These are phyloP conservation scores for Falcaria lacertinaria DNA, from an alignment of 2,888 invertebrate genomes.

Conservation along the genomic window DNA sequence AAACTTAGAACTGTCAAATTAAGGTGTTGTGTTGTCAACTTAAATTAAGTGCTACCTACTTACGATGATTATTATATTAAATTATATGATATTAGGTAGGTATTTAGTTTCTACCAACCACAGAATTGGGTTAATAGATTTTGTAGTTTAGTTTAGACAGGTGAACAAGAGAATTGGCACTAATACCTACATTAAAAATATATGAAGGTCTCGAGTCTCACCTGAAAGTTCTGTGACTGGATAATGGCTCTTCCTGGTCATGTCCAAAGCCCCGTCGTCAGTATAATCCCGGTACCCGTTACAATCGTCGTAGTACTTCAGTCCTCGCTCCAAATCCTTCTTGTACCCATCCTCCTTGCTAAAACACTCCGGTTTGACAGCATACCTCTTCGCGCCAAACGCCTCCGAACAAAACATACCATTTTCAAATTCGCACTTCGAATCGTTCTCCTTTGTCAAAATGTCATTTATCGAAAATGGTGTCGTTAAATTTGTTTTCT, in stretches of 20 bases:
- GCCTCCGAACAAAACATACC: conserved; percentile 51
- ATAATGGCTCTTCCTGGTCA: conserved; percentile 71
- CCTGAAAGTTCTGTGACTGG: conserved; percentile 72
- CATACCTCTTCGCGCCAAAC: conserved; percentile 64
- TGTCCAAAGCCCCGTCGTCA: conserved; percentile 70
- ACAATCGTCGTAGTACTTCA: conserved; percentile 68
- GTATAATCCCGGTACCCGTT: conserved; percentile 56
- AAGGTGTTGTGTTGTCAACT: too few relatives aligned
- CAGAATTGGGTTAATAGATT: too few relatives aligned
- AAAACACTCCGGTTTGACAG: conserved; percentile 43
- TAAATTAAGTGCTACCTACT: too few relatives aligned
- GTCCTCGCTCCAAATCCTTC: conserved; percentile 59
- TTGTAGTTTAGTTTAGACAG: too few relatives aligned
- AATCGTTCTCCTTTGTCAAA: conserved; percentile 78
- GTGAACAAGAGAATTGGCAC: too few relatives aligned
- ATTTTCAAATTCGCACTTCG: conserved; percentile 66
- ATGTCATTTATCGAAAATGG: conserved; percentile 88
- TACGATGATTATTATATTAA: too few relatives aligned
- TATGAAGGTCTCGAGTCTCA: too few relatives aligned
- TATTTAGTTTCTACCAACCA: too few relatives aligned
- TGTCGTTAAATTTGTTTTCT: conserved; percentile 73
- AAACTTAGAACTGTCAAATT: too few relatives aligned
- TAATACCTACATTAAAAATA: too few relatives aligned
- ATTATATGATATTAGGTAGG: too few relatives aligned
- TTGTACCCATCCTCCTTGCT: conserved; percentile 49